Conservation (phyloP, 2,888 invertebrate species). For the Acleris literana region DNA sequence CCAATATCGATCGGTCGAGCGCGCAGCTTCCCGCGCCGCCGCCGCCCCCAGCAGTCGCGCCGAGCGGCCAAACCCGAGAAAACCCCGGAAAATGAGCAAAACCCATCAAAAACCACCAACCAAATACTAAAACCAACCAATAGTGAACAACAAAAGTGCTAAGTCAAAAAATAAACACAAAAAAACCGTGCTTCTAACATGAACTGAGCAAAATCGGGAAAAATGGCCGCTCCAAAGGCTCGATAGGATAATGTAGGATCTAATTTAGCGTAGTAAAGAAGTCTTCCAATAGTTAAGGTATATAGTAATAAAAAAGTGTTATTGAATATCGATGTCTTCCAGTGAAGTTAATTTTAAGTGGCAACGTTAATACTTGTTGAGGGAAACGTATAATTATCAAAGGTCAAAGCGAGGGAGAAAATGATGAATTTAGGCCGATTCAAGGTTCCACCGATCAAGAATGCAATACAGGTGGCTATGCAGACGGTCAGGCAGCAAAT, state of each 20-base stretch:
- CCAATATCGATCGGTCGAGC: conserved; percentile 65
- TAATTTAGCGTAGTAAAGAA: conserved; percentile 66
- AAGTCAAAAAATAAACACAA: conserved; percentile 37
- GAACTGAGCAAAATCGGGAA: conserved; percentile 37
- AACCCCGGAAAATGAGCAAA: conserved; percentile 64
- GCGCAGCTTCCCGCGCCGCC: conserved; percentile 62
- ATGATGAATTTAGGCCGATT: conserved; percentile 82
- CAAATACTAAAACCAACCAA: conserved; percentile 40
- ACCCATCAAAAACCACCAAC: conserved; percentile 46
- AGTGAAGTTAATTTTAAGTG: conserved; percentile 48
- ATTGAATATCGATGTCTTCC: conserved; percentile 50
- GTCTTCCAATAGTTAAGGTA: conserved; percentile 52
- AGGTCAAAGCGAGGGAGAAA: conserved; percentile 40
- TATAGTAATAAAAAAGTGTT: conserved; percentile 39
- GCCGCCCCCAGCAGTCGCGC: conserved; percentile 52
- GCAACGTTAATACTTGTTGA: conserved; percentile 35
- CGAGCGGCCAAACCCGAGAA: conserved; percentile 64
- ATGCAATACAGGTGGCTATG: conserved; percentile 91
- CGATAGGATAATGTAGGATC: conserved; percentile 58
- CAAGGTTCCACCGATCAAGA: conserved; percentile 88
- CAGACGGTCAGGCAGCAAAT: conserved; percentile 91
- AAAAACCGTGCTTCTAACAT: conserved; percentile 34
- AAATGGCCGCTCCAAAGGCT: conserved; percentile 62
- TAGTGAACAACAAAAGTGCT: conserved; percentile 43
- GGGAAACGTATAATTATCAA: conserved; percentile 24